A percentile compares a stretch with the other conserved stretches of the same genome.
phyloP scores from a whole-genome alignment of 2,888 invertebrate species.

The Hydrotaea cyrtoneurina region DNA sequence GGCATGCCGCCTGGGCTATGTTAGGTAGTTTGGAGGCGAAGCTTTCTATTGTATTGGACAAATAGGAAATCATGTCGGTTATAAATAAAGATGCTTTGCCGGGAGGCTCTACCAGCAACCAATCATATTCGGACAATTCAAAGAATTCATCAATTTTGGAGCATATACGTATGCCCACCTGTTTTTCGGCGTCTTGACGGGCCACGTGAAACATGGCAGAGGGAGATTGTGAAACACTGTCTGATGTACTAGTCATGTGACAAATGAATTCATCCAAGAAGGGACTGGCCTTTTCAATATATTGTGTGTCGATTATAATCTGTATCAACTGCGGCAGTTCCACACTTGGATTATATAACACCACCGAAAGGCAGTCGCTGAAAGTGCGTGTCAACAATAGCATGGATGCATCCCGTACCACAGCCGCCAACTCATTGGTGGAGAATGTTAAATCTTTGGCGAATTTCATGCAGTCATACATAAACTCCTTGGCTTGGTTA shows the following conservation, averaged over 20 bases:
- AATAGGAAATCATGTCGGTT: constrained; percentile 95
- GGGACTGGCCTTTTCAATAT: constrained; percentile 96
- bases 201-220: constrained; percentile 83
- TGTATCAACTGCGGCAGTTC: constrained; percentile 93
- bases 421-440: constrained; percentile 84
- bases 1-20: constrained; percentile 89
- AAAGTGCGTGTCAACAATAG: constrained; percentile 93
- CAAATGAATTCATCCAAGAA: constrained; percentile 97
- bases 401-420: constrained; percentile 94
- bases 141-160: constrained; percentile 97
- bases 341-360: constrained; percentile 92
- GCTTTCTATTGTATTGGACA: constrained; percentile 95
- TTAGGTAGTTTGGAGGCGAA: constrained; percentile 95
- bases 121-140: constrained; percentile 96
- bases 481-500: constrained; percentile 98
- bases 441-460: constrained; percentile 91
- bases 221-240: constrained; percentile 83
- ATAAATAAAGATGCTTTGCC: constrained; percentile 96
- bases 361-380: constrained; percentile 94
- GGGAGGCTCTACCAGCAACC: constrained; percentile 92
- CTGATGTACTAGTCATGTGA: constrained; percentile 91
- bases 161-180: constrained; percentile 96
- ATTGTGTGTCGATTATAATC: constrained; percentile 98
- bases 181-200: constrained; percentile 96
- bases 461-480: constrained; percentile 97